A percentile compares a stretch with the other conserved stretches of the same genome.
Evolutionary conservation across 2,113 vertebrate genomes (phyloP).

Genomic region (Bubo bubo): DNA sequence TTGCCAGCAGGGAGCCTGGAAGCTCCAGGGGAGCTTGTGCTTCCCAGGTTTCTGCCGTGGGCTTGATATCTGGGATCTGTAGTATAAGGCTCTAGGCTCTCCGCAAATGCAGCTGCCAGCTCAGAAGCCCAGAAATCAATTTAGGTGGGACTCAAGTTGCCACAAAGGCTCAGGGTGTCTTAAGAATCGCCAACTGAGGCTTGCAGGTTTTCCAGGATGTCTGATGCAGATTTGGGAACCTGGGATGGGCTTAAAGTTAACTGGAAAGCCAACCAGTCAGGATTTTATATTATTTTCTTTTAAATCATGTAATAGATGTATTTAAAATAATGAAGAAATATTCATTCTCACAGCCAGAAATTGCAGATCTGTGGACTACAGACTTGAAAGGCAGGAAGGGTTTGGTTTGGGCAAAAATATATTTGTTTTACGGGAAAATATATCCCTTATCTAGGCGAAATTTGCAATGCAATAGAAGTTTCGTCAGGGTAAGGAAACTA

Average conservation of each 20-base stretch:
- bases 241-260: background rate
- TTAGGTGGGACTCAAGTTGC: background rate
- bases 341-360: background rate
- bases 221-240: background rate
- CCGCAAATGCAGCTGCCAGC: background rate
- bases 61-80: background rate
- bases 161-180: background rate
- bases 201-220: background rate
- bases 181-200: background rate
- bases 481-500: background rate
- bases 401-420: conserved; percentile 3
- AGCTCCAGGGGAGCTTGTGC: background rate
- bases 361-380: background rate
- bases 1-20: conserved; percentile 22
- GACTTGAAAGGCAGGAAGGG: conserved; percentile 9
- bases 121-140: background rate
- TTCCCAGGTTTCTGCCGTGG: background rate
- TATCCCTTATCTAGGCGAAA: background rate
- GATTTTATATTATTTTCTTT: background rate
- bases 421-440: conserved; percentile 33
- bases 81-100: background rate
- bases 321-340: conserved; percentile 14
- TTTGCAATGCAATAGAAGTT: conserved; percentile 1
- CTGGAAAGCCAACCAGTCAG: background rate
- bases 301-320: background rate